Conservation (phyloP, 2,113 vertebrate species). For the Crotalus horridus region DNA sequence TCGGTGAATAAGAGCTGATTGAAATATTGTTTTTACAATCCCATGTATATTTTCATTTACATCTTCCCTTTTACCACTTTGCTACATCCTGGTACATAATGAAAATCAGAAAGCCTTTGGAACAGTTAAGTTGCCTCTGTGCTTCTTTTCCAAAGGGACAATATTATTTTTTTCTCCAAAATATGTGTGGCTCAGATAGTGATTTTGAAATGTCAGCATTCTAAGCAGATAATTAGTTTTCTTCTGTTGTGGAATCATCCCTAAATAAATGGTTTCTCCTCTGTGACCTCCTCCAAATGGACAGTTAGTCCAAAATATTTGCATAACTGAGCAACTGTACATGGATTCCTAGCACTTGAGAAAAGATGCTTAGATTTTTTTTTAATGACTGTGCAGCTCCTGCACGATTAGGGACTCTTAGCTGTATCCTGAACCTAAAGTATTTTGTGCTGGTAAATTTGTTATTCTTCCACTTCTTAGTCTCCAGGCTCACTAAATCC, state of each 20-base stretch:
- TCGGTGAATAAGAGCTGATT: background rate
- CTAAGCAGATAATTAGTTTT: background rate
- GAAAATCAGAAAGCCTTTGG: background rate
- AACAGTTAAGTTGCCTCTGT: background rate
- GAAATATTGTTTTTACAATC: background rate
- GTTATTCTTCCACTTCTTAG: background rate
- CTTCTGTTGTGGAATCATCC: background rate
- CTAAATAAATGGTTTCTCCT: background rate
- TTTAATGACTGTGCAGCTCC: background rate
- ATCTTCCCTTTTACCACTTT: background rate
- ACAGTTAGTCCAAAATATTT: background rate
- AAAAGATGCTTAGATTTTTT: background rate
- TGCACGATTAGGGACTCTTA: background rate
- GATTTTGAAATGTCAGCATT: background rate
- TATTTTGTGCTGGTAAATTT: background rate
- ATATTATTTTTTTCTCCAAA: background rate
- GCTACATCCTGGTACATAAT: no score
- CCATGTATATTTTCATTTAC: background rate
- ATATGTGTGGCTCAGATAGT: background rate
- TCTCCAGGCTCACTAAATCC: background rate
- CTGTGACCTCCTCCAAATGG: background rate
- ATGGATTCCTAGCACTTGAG: background rate
- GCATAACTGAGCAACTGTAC: background rate
- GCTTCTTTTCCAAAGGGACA: background rate
- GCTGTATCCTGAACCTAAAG: background rate